Evolutionary conservation across 53 echinoderm and acorn worm genomes (phyloP).

Genomic region (Apostichopus leukothele): DNA sequence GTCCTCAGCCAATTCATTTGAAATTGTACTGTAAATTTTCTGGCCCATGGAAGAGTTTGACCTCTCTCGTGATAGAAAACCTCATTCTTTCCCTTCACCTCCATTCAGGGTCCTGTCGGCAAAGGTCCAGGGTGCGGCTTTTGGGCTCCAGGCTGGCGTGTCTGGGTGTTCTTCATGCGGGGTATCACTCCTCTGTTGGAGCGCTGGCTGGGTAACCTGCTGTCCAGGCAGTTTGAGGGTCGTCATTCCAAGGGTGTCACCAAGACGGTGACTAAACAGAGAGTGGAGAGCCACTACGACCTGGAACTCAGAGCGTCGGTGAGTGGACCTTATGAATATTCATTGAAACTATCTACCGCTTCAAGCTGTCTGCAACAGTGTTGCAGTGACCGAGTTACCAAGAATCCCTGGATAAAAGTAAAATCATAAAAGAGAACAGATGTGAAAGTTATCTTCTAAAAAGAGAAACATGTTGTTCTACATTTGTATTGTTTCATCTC

Average conservation of each 20-base stretch:
- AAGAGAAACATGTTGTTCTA: too few species aligned
- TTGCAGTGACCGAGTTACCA: too few species aligned
- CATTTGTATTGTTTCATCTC: too few species aligned
- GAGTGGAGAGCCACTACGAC: conserved; percentile 98
- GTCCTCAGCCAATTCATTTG: too few species aligned
- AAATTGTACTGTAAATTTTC: too few species aligned
- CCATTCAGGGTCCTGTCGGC: conserved; percentile 86
- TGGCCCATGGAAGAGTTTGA: too few species aligned
- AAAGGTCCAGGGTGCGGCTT: conserved; percentile 98
- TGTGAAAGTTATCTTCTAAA: too few species aligned
- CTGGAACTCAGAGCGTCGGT: conserved; percentile 96
- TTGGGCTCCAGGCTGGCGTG: conserved; percentile 99
- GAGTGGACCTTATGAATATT: conserved; percentile 33
- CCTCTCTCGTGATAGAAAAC: too few species aligned
- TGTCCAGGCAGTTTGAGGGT: conserved; percentile 99
- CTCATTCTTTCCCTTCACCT: not conserved
- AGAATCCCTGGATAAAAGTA: too few species aligned
- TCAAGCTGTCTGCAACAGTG: too few species aligned
- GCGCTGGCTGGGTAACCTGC: conserved; percentile 95
- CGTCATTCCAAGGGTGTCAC: conserved; percentile 99
- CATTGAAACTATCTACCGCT: too few species aligned
- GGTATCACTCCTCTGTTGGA: conserved; percentile 98
- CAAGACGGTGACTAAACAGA: conserved; percentile 99
- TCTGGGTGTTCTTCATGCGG: conserved; percentile 99
- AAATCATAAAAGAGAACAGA: too few species aligned